phyloP scores from a whole-genome alignment of 2,797 vertebrate genomes.

The Brachyalestes nurse region DNA sequence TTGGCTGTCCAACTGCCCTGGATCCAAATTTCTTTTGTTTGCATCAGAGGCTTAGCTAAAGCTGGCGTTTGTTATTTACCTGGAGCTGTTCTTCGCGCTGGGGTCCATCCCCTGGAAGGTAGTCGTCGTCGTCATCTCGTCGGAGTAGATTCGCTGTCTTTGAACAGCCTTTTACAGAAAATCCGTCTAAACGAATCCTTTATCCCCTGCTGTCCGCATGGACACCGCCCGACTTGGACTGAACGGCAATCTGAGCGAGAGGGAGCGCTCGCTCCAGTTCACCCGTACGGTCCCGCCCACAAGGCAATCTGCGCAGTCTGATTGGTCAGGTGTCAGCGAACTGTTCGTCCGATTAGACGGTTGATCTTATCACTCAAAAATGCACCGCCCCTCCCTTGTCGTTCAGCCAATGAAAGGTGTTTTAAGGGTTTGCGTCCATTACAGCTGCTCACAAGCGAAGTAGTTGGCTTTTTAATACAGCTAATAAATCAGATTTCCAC shows the following conservation, averaged over 20 bases:
- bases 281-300: conserved; percentile 69
- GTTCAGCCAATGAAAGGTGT: conserved; percentile 31
- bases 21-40: conserved; percentile 82
- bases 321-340: conserved; percentile 64
- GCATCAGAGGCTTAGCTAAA: conserved; percentile 49
- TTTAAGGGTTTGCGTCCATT: conserved; percentile 42
- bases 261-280: conserved; percentile 65
- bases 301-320: conserved; percentile 41
- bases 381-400: neutral
- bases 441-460: neutral
- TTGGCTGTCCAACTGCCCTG: conserved; percentile 54
- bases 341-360: conserved; percentile 63
- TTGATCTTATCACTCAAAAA: conserved; percentile 50
- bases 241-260: conserved; percentile 61
- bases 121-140: conserved; percentile 82
- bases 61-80: conserved; percentile 67
- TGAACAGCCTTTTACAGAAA: conserved; percentile 13
- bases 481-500: neutral
- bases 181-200: conserved; percentile 4
- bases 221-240: conserved; percentile 81
- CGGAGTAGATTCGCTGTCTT: conserved; percentile 37
- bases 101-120: conserved; percentile 81
- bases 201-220: conserved; percentile 58
- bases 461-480: neutral
- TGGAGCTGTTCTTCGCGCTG: conserved; percentile 80